Percentiles rank a stretch among this genome's conserved stretches.
phyloP scores from a whole-genome alignment of 2,113 vertebrate species.

The Strix uralensis region DNA sequence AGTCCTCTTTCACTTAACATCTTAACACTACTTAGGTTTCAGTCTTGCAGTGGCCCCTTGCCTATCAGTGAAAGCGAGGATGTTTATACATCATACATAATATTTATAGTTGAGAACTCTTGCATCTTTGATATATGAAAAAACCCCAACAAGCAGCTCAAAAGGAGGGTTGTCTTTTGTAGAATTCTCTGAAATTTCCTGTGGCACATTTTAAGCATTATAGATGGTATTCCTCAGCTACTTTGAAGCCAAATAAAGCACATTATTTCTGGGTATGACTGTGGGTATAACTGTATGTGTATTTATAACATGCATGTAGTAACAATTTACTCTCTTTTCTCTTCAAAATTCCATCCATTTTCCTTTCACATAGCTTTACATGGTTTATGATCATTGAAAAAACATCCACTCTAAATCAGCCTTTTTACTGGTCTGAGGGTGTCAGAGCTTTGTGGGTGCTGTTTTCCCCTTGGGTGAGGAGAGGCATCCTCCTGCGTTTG shows the following conservation, averaged over 20 bases:
- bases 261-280: not conserved
- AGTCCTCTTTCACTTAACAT: not conserved
- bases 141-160: not conserved
- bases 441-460: not conserved
- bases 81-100: not conserved
- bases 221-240: accelerated
- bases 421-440: not conserved
- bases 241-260: not conserved
- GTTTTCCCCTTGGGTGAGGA: not conserved
- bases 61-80: not conserved
- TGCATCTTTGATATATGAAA: not conserved
- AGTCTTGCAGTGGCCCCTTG: not conserved
- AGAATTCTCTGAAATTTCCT: not conserved
- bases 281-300: not conserved
- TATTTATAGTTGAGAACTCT: not conserved
- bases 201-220: not conserved
- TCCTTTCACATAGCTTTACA: not conserved
- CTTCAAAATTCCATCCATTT: not conserved
- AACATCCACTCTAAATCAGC: not conserved
- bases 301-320: not conserved
- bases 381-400: not conserved
- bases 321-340: not conserved
- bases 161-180: not conserved
- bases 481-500: not conserved
- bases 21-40: not conserved